Base-by-base conservation (phyloP, 2,888 invertebrate species). In the Ganaspis brasiliensis region DNA sequence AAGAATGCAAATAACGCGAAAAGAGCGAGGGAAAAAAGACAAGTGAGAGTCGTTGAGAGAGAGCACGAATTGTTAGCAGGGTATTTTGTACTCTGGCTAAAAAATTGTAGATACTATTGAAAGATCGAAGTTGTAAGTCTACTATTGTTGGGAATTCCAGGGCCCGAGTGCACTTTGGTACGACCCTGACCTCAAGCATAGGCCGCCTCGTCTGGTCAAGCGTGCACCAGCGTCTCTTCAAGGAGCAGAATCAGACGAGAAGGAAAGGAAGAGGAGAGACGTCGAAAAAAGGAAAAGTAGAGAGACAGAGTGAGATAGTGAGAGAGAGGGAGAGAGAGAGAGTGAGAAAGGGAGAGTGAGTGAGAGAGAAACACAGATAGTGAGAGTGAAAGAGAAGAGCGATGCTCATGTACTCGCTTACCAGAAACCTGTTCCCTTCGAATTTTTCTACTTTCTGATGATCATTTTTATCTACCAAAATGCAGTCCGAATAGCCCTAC, bases 381-480 rank as follows among this genome's bases (percentile, higher is more conserved):
- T 37, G 31, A 78, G 70, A 73, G 76, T 73, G 73, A 77, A 75
- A 78, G 81, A 80, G 82, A 35, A 21, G 26, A 57, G 24, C 14
- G 73, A 72, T 45, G n/a, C 67, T 67, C 45, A 67, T 26, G 40
- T 81, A 82, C 77, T 81, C 73, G 80, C 80, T 83, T 86, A 87
- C 89, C 31, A 89, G 88, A 90, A 91, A 91, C 91, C 91, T 91
- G 91, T 91, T 91, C 86, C 85, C 83, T 86, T 79, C 81, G 81
- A 84, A 86, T 81, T 87, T 88, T 88, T 87, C 86, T 86, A 85
- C 87, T 88, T 89, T 86, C 86, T 86, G 84, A 78, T 83, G 82
- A 87, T 86, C 83, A 85, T 87, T 86, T 86, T 84, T 83, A 82
- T 83, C 80, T 74, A 67, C 73, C 74, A 67, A 81, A 83, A 80